phyloP scores from a whole-genome alignment of 2,888 invertebrate species.

The Hirtodrosophila duncani region DNA sequence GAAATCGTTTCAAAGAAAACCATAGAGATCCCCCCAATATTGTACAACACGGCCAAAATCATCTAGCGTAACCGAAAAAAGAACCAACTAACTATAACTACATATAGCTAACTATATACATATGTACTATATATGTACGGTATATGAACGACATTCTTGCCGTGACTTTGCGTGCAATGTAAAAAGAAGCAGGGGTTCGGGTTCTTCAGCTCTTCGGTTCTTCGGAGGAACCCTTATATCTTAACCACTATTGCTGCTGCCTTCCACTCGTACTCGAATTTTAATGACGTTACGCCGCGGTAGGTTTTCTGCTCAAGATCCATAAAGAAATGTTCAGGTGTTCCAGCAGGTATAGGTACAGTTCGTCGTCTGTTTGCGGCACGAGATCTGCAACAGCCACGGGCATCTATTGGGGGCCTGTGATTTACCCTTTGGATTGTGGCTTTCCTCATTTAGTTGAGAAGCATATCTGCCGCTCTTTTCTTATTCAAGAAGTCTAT shows the following conservation, averaged over 20 bases:
- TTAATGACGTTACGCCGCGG: slow-evolving; percentile 74
- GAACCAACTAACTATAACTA: too few species aligned
- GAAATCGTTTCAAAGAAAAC: too few species aligned
- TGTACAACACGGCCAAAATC: too few species aligned
- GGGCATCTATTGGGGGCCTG: slow-evolving; percentile 42
- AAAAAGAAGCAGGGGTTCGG: too few species aligned
- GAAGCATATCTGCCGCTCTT: slow-evolving; percentile 4
- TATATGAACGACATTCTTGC: too few species aligned
- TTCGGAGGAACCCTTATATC: neutral
- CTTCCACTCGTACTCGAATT: slow-evolving; percentile 30
- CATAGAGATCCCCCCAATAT: slow-evolving; percentile 37
- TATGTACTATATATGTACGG: too few species aligned
- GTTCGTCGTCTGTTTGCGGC: slow-evolving; percentile 51
- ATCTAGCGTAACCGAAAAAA: too few species aligned
- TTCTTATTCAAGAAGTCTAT: slow-evolving; percentile 69
- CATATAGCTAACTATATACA: too few species aligned
- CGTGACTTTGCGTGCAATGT: too few species aligned
- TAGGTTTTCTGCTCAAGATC: slow-evolving; percentile 71
- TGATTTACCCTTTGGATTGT: slow-evolving; percentile 57
- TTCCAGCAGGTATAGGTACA: slow-evolving; percentile 42
- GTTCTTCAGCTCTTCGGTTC: neutral
- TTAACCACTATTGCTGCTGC: slow-evolving; percentile 5
- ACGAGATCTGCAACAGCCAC: slow-evolving; percentile 54
- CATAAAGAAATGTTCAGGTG: slow-evolving; percentile 72
- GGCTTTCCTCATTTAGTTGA: slow-evolving; percentile 22